Evolutionary conservation across 2,113 vertebrate species (phyloP), one percentile per base, ranked within the genome.

Genomic region (Tenebrosternarchus preto): DNA sequence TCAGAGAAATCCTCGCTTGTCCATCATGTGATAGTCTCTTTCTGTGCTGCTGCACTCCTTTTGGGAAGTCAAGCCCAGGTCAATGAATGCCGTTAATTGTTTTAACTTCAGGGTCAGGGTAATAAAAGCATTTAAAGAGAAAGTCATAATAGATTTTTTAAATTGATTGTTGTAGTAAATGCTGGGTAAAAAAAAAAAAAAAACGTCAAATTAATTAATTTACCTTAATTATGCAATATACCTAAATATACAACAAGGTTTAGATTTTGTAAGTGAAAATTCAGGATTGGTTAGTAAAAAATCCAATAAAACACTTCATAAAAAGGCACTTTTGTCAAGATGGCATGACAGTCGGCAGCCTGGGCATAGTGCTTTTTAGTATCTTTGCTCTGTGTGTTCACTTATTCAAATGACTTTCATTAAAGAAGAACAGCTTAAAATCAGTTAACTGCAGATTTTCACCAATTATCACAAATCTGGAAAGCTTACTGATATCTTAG

Each of bases 61-160:
- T 80, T 80, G 50, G 31, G 20, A 74, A 75, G 71, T 53, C 22
- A 80, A 66, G 50, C 36, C 71, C 64, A 56, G 61, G 70, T 74
- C 79, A 80, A 80, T 67, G 39, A 2, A 43, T 57, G 71, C 73
- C 29, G 57, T 80, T 80, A 74, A 80, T 74, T 68, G 61, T 4
- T 53, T 31, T 55, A 66, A 36, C 60, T 50, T 74, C 22, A 25
- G 16, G 12, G 56, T 57, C 56, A 60, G 46, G 46, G 60, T 29
- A 73, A 67, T 64, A 66, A 73, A 73, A 56, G 71, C 61, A 57
- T 73, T 64, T 80, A 53, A n/a, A 56, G 17, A 60, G 50, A 66
- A 67, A 74, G 46, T 24, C 31, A n/a, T 80, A 57, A 66, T 59
- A 53, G 24, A 39, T 67, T 67, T 56, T 31, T 66, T 74, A 17